phyloP scores from a whole-genome alignment of 2,888 invertebrate genomes.

The Oithona nana region DNA sequence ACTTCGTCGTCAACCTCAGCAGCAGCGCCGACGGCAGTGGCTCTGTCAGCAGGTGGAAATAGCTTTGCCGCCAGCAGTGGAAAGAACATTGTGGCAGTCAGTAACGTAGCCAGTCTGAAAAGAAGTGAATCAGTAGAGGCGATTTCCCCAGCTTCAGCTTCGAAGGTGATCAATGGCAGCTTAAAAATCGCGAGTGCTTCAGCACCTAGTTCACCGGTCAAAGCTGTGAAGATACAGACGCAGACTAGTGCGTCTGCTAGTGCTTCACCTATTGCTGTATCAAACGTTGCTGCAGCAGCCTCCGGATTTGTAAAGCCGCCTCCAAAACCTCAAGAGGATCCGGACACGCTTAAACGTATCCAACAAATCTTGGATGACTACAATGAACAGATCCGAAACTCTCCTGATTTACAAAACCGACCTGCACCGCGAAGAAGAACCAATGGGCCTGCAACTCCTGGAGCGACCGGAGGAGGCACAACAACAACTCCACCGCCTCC shows the following conservation, averaged over 20 bases:
- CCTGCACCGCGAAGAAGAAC: constrained; percentile 55
- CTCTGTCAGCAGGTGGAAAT: background rate
- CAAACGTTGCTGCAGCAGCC: background rate
- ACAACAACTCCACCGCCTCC: background rate
- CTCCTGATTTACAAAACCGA: constrained; percentile 56
- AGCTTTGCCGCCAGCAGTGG: background rate
- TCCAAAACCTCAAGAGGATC: constrained; percentile 59
- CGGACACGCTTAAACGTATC: constrained; percentile 57
- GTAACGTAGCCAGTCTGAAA: background rate
- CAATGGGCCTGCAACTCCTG: constrained; percentile 48
- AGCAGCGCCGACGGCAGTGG: no score
- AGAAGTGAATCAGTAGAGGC: background rate
- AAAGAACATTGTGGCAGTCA: no score
- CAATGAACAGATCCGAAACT: constrained; percentile 56
- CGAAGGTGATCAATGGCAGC: background rate
- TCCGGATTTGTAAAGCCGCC: background rate
- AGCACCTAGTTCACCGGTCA: background rate
- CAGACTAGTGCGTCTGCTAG: background rate
- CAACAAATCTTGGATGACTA: constrained; percentile 59
- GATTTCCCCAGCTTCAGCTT: background rate
- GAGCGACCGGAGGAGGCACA: background rate
- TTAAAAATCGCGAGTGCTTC: background rate
- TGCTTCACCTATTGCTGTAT: constrained; percentile 27
- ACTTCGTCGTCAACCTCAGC: background rate
- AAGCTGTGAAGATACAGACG: background rate